These are phyloP conservation scores for Microvelia longipes DNA, from an alignment of 1,140 invertebrate genomes.

Conservation along the genomic window DNA sequence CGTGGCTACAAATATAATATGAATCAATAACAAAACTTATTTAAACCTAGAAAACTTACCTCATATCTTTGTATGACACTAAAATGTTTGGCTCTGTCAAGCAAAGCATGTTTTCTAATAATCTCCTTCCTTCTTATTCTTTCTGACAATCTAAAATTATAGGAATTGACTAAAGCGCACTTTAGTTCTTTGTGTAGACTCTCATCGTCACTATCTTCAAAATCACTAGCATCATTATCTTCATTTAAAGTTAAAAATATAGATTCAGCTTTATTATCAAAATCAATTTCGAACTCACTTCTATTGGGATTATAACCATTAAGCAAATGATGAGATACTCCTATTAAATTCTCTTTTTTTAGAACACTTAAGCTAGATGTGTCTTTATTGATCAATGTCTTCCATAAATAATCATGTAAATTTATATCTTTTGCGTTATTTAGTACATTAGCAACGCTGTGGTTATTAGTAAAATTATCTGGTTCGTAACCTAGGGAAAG, in stretches of 20 bases:
- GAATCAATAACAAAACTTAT: too few relatives aligned
- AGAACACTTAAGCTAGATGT: neutral
- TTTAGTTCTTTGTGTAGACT: slow-evolving; percentile 9
- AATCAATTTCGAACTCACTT: slow-evolving; percentile 74
- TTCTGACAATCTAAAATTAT: slow-evolving; percentile 55
- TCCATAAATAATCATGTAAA: neutral
- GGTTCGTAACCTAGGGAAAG: neutral
- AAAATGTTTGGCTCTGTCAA: slow-evolving; percentile 47
- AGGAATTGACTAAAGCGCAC: slow-evolving; percentile 24
- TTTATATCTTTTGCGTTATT: neutral
- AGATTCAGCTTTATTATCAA: slow-evolving; percentile 65
- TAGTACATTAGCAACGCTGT: neutral
- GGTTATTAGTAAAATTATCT: neutral
- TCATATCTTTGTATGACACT: slow-evolving; percentile 49
- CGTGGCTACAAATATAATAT: too few relatives aligned
- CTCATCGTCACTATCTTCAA: slow-evolving; percentile 7
- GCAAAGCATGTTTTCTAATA: slow-evolving; percentile 61
- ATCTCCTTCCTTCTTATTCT: slow-evolving; percentile 51
- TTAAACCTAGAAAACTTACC: too few relatives aligned
- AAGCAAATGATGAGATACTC: neutral
- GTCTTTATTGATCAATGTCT: neutral
- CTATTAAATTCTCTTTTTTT: neutral
- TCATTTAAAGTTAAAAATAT: slow-evolving; percentile 32
- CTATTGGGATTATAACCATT: slow-evolving; percentile 71
- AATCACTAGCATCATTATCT: neutral